Evolutionary conservation across 2,113 vertebrate genomes (phyloP).

Genomic region (Pavo muticus): DNA sequence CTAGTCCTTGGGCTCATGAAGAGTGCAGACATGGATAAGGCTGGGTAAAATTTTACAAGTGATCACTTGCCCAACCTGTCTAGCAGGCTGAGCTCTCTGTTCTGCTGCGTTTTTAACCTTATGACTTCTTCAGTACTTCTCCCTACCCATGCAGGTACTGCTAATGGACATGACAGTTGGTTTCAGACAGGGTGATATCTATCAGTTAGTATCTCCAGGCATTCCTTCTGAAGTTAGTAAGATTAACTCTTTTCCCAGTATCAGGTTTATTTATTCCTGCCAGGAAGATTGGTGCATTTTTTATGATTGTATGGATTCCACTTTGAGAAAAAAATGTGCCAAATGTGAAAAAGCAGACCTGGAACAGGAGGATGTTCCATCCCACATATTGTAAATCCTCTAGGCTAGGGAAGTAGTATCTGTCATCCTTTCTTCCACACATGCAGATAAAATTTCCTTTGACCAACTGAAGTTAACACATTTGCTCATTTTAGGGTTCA

Average conservation of each 20-base stretch:
- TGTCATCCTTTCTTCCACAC: background rate
- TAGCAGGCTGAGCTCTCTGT: background rate
- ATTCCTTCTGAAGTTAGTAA: slow-evolving; percentile 8
- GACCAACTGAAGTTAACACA: background rate
- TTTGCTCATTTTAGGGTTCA: background rate
- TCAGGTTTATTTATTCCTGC: background rate
- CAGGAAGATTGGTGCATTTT: background rate
- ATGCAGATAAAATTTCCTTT: background rate
- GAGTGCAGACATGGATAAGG: background rate
- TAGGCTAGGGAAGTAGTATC: background rate
- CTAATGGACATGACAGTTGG: background rate
- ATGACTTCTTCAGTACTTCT: background rate
- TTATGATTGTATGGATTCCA: background rate
- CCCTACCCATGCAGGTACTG: background rate
- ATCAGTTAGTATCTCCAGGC: background rate
- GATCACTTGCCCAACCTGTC: background rate
- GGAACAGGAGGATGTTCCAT: background rate
- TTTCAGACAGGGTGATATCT: background rate
- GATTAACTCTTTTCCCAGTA: background rate
- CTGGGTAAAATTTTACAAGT: background rate
- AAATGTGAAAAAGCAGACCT: background rate
- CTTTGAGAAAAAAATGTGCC: background rate
- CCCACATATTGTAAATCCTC: background rate
- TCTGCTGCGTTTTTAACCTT: background rate
- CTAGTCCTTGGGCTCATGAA: background rate